Evolutionary conservation across 2,888 invertebrate genomes (phyloP).

Genomic region (Drosophila picticornis): DNA sequence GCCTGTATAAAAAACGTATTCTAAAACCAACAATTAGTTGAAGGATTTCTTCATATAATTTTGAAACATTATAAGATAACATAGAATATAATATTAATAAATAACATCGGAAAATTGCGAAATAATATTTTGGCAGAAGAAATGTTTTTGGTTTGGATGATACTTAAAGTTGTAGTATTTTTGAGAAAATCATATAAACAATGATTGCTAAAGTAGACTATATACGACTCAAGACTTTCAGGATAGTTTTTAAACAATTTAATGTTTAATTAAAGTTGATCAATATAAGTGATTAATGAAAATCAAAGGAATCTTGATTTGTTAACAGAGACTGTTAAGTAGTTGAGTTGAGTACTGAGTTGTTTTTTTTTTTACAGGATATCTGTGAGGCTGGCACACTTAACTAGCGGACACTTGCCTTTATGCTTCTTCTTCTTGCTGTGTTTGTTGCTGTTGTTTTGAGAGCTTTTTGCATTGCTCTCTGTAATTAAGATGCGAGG

Average conservation of each 20-base stretch:
- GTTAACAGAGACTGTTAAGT: neutral
- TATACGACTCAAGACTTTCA: neutral
- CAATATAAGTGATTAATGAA: neutral
- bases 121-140: neutral
- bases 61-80: neutral
- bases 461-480: conserved; percentile 61
- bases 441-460: conserved; percentile 30
- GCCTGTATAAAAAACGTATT: neutral
- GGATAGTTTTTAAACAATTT: neutral
- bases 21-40: neutral
- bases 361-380: neutral
- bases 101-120: neutral
- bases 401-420: conserved; percentile 6
- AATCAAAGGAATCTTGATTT: neutral
- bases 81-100: too few species aligned
- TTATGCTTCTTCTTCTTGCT: conserved; percentile 4
- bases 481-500: conserved; percentile 80
- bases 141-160: neutral
- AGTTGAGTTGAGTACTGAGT: neutral
- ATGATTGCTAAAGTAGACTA: neutral
- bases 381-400: neutral
- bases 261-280: neutral
- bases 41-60: neutral
- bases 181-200: neutral
- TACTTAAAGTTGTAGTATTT: neutral